Conservation (phyloP, 2,113 vertebrate genomes). For the Parotia lawesii region DNA sequence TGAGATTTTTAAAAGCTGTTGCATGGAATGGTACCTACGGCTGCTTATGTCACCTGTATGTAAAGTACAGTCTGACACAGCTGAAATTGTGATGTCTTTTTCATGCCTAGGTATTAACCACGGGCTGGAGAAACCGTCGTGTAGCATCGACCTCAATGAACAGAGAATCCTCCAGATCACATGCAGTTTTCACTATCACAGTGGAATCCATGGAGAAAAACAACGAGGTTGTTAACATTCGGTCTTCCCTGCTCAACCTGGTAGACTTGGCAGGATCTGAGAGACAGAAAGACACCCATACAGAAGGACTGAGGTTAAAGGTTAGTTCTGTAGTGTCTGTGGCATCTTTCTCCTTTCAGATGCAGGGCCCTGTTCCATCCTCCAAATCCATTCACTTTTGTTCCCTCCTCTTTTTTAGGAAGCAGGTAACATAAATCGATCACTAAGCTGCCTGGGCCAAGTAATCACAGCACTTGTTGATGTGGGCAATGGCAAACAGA, state of each 20-base stretch:
- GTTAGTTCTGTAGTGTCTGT: slow-evolving; percentile 50
- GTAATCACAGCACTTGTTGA: slow-evolving; percentile 95
- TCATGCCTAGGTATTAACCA: slow-evolving; percentile 84
- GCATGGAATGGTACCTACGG: background rate
- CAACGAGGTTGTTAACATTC: slow-evolving; percentile 87
- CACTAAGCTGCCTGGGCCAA: slow-evolving; percentile 90
- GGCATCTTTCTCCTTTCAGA: background rate
- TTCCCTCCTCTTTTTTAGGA: slow-evolving; percentile 72
- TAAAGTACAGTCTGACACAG: background rate
- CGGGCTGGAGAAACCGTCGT: slow-evolving; percentile 90
- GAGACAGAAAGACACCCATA: slow-evolving; percentile 90
- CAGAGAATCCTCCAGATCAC: slow-evolving; percentile 92
- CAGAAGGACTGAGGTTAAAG: slow-evolving; percentile 90
- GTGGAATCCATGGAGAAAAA: slow-evolving; percentile 90
- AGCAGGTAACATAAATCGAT: slow-evolving; percentile 94
- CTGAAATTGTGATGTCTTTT: background rate
- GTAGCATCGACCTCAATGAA: slow-evolving; percentile 98
- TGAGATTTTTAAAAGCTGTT: background rate
- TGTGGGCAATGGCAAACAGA: slow-evolving; percentile 88
- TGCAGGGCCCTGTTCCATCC: background rate
- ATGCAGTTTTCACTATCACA: slow-evolving; percentile 92
- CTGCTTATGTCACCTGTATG: background rate
- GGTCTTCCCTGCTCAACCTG: slow-evolving; percentile 89
- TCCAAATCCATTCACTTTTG: background rate
- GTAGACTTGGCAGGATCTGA: slow-evolving; percentile 96